phyloP scores from a whole-genome alignment of 2,888 invertebrate species.

The Nephrotoma flavescens region DNA sequence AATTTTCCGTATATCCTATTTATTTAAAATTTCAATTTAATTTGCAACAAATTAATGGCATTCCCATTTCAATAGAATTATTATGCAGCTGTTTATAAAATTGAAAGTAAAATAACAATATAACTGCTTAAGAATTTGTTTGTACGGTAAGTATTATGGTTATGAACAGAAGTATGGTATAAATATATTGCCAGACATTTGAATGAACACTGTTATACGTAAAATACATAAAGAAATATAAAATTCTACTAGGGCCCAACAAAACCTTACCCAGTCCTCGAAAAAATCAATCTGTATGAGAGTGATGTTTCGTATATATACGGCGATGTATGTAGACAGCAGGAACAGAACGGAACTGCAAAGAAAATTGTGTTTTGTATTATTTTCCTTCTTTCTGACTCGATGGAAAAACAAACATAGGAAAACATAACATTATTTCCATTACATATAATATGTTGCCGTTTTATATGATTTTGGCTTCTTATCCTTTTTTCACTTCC shows the following conservation, averaged over 20 bases:
- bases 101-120: background rate
- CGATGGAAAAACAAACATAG: background rate
- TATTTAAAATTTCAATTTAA: background rate
- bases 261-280: background rate
- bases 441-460: background rate
- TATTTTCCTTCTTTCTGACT: background rate
- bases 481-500: background rate
- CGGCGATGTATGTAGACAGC: background rate
- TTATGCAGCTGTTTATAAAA: background rate
- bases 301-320: background rate
- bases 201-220: background rate
- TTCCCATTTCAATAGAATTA: background rate
- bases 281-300: background rate
- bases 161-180: background rate
- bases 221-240: background rate
- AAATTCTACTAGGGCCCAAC: background rate
- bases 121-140: background rate
- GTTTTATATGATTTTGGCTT: background rate
- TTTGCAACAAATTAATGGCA: background rate
- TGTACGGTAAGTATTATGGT: background rate
- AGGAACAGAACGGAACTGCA: background rate
- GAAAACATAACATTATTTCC: background rate
- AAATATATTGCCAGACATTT: background rate
- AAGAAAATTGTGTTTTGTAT: background rate
- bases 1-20: background rate